Evolutionary conservation across 2,888 invertebrate species (phyloP), one percentile per base, ranked within the genome.

Genomic region (Pristionchus fissidentatus): DNA sequence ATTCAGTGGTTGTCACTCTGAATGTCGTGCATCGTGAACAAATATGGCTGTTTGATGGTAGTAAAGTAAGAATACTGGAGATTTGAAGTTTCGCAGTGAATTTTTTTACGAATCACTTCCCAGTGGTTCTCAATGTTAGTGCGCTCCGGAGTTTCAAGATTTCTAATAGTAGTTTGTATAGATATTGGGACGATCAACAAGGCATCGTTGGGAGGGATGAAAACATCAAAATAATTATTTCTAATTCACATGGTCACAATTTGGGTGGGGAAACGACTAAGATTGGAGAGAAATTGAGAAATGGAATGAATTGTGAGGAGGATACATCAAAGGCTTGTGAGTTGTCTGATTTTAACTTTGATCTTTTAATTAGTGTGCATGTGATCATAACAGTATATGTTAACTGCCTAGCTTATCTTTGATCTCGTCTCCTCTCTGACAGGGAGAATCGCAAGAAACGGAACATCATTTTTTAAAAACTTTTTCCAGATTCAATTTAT

Each of bases 251-350:
- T 60, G 88, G 90, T 5, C 91, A 91, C 83, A 90, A 90, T 15
- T 81, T 90, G 26, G 90, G 91, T 15, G 90, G 89, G 38, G 86
- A 84, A 70, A 84, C 87, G 10, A 32, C 86, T 19, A 75, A 88
- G 70, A 87, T 99, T 41, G 93, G 94, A 83, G 94, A 94, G 0
- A 99, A 99, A 93, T 94, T 99, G 0, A 88, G 93, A 99, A 94
- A 98, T 99, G 98, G 98, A 98, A 92, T 93, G 93, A 8, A 94
- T 97, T 29, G 94, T 97, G 13, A 93, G 95, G 90, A 94, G 94
- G 88, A 95, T 97, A 87, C 94, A 94, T 84, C 52, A 75, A 52
- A 84, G 41, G n/a, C 75, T 90, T 77, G 83, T 77, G 57, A 49
- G 46, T 26, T 8, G 49, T 73, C n/a, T n/a, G n/a, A n/a, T 81